A percentile compares a stretch with the other conserved stretches of the same genome.
Evolutionary conservation across 2,113 vertebrate species (phyloP).

Genomic region (Tangachromis dhanisi): DNA sequence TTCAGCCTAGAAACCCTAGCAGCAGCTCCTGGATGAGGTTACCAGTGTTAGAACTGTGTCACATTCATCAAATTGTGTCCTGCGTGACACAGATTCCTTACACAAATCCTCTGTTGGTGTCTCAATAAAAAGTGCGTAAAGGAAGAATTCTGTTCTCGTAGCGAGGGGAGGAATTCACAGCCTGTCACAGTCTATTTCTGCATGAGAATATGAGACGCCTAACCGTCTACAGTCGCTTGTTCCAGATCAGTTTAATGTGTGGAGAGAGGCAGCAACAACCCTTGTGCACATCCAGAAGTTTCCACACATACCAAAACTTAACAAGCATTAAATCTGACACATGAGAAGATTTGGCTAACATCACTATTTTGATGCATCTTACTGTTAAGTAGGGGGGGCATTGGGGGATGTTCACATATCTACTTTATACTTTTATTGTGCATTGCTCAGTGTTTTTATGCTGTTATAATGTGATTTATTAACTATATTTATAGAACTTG

Average conservation of each 20-base stretch:
- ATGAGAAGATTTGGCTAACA: neutral
- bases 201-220: constrained; percentile 7
- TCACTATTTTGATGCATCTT: neutral
- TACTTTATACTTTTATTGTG: neutral
- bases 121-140: constrained; percentile 40
- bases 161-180: constrained; percentile 24
- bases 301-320: neutral
- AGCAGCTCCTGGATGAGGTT: neutral
- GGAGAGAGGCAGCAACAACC: neutral
- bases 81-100: constrained; percentile 48
- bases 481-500: neutral
- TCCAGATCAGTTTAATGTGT: neutral
- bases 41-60: constrained; percentile 36
- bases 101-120: constrained; percentile 29
- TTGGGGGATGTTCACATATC: neutral
- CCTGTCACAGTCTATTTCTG: constrained; percentile 28
- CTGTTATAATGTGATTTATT: neutral
- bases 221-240: neutral
- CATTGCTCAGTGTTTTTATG: neutral
- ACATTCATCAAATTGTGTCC: constrained; percentile 40
- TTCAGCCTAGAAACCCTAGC: constrained; percentile 1
- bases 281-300: neutral
- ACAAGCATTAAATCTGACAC: neutral
- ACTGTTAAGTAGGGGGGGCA: neutral
- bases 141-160: neutral